Evolutionary conservation across 2,113 vertebrate species (phyloP), one percentile per base, ranked within the genome.

Genomic region (Calyptomena viridis): DNA sequence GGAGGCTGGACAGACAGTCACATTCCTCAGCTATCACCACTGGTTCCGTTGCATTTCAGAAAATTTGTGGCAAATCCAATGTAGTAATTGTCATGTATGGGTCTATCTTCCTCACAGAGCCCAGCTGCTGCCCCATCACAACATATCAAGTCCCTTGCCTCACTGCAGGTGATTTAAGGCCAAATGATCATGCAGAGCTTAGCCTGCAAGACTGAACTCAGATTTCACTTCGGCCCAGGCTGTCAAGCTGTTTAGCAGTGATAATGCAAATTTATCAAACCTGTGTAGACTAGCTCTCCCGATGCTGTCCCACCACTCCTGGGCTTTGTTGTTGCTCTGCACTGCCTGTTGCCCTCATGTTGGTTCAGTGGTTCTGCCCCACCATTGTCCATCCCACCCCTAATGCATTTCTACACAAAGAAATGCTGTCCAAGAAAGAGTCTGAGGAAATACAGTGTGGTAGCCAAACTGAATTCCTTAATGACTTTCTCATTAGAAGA

Each of bases 401-500:
- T 74, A 85, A 42, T 0, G 1, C 71, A 28, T 67, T 87, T 73
- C 44, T 47, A 75, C 56, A 62, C 33, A 60, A 21, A 77, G 84
- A 44, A 87, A 91, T 1, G 2, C 59, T 50, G 63, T 92, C 92
- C 82, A 94, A 86, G 71, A 95, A 87, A 60, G 92, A 53, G 53
- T 79, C 91, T 93, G 91, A 96, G 78, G 84, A 95, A 94, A 89
- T 62, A 87, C 25, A 0, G 59, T 68, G 89, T 79, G 93, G 74
- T 91, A 93, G 94, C 89, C 89, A 93, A 83, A 59, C 74, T 66
- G 87, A 95, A 87, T 93, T 94, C 94, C 81, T 93, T 95, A 95
- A 97, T 80, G 78, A 91, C 89, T 93, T 95, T 82, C 91, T 95
- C 87, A 93, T 87, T 94, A 91, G 87, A 83, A 83, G 66, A 87